phyloP scores from a whole-genome alignment of 1,140 invertebrate species.

The Diorhabda elongata region DNA sequence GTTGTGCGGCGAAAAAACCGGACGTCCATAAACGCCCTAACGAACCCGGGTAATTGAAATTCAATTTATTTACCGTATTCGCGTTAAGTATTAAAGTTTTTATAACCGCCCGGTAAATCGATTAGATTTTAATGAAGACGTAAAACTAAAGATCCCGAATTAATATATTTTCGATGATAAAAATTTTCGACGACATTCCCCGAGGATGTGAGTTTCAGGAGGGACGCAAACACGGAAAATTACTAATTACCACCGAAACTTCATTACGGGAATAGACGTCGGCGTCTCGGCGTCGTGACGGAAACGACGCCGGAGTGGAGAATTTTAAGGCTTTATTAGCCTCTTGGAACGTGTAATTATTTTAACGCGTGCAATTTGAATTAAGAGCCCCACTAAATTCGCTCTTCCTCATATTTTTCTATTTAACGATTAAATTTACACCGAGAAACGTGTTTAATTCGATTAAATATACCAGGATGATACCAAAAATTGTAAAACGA shows the following conservation, averaged over 20 bases:
- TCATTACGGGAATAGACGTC: not conserved
- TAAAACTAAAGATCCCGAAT: constrained; percentile 1
- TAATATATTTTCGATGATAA: not conserved
- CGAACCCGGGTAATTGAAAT: too few relatives aligned
- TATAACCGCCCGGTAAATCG: not conserved
- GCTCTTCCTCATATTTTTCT: not conserved
- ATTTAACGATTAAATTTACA: too few relatives aligned
- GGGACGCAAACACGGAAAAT: not conserved
- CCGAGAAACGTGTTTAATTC: too few relatives aligned
- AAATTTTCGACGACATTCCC: not conserved
- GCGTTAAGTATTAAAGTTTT: too few relatives aligned
- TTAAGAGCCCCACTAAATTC: not conserved
- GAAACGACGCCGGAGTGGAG: not conserved
- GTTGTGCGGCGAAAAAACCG: too few relatives aligned
- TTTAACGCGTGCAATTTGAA: not conserved
- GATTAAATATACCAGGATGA: too few relatives aligned
- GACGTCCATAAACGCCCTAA: too few relatives aligned
- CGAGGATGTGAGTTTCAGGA: not conserved
- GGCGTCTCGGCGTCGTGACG: not conserved
- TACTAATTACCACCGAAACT: not conserved
- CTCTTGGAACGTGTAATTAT: constrained; percentile 2
- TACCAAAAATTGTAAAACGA: too few relatives aligned
- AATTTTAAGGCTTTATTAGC: constrained; percentile 2
- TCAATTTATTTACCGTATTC: too few relatives aligned
- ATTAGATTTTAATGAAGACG: not conserved